These are phyloP conservation scores for Clarias gariepinus DNA, from an alignment of 2,113 vertebrate species.

Conservation along the genomic window DNA sequence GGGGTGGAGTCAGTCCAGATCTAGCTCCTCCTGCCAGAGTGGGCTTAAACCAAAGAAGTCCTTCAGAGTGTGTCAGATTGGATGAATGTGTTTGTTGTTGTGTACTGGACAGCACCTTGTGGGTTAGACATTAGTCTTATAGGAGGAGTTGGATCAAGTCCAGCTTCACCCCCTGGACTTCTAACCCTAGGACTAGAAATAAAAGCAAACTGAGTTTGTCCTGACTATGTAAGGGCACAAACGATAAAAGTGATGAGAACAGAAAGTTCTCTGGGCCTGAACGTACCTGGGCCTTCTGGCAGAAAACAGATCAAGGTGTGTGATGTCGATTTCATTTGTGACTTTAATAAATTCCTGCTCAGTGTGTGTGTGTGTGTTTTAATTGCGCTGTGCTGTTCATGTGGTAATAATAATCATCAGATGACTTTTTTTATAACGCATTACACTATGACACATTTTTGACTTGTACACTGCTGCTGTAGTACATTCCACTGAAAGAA, in stretches of 20 bases:
- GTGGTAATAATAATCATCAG: constrained; percentile 3
- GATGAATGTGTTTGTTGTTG: too few species aligned
- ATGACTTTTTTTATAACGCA: not conserved
- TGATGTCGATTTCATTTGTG: not conserved
- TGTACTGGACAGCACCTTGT: too few species aligned
- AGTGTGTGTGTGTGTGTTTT: not conserved
- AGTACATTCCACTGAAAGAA: constrained; percentile 6
- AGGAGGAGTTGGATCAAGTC: not conserved
- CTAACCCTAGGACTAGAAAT: not conserved
- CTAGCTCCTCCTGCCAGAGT: not conserved
- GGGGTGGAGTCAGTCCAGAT: not conserved
- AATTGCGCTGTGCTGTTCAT: not conserved
- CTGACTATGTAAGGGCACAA: not conserved
- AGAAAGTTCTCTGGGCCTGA: too few species aligned
- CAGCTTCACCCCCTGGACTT: not conserved
- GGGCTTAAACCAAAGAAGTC: not conserved
- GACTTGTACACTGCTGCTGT: not conserved
- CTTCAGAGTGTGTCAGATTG: too few species aligned
- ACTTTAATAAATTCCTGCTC: not conserved
- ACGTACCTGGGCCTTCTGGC: not conserved
- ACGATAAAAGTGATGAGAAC: not conserved
- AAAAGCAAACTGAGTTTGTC: not conserved
- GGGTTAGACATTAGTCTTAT: too few species aligned
- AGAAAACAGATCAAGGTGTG: not conserved
- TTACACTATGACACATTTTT: constrained; percentile 14